Percentiles rank a stretch among this genome's conserved stretches.
These are phyloP conservation scores for Toxotes lorentzi DNA, from an alignment of 2,797 vertebrate species.

Conservation along the genomic window DNA sequence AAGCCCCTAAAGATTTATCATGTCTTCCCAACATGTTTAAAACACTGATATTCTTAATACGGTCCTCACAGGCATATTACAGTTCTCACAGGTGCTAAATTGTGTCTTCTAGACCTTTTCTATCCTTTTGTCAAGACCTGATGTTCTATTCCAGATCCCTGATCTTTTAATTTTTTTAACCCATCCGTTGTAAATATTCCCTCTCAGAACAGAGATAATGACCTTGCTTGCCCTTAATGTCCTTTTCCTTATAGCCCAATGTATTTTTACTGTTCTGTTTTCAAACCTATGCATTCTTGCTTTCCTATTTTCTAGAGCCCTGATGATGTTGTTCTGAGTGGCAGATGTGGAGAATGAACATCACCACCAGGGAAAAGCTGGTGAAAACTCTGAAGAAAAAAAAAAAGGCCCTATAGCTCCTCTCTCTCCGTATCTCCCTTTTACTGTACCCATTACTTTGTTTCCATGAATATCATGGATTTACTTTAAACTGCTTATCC, in stretches of 20 bases:
- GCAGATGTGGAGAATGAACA: slow-evolving; percentile 49
- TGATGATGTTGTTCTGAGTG: slow-evolving; percentile 67
- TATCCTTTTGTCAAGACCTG: neutral
- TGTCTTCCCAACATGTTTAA: neutral
- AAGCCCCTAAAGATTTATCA: slow-evolving; percentile 1
- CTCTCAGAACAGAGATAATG: slow-evolving; percentile 4
- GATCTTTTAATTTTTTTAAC: neutral
- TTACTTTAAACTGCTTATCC: slow-evolving; percentile 62
- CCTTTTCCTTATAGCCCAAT: neutral
- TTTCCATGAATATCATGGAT: slow-evolving; percentile 61
- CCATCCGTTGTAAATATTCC: slow-evolving; percentile 7
- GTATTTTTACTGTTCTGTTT: neutral
- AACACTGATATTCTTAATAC: neutral
- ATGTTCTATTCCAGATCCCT: slow-evolving; percentile 2
- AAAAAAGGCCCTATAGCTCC: slow-evolving; percentile 61
- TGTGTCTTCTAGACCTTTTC: slow-evolving; percentile 18
- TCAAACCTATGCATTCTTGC: slow-evolving; percentile 14
- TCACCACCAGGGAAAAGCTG: slow-evolving; percentile 57
- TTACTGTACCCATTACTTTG: slow-evolving; percentile 68
- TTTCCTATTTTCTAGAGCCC: slow-evolving; percentile 71
- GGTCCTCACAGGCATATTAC: neutral
- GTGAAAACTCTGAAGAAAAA: slow-evolving; percentile 63
- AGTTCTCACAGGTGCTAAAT: slow-evolving; percentile 17
- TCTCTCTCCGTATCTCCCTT: slow-evolving; percentile 62
- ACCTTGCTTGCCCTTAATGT: neutral